Evolutionary conservation across 2,797 vertebrate genomes (phyloP).

Genomic region (Onychomys arenicola): DNA sequence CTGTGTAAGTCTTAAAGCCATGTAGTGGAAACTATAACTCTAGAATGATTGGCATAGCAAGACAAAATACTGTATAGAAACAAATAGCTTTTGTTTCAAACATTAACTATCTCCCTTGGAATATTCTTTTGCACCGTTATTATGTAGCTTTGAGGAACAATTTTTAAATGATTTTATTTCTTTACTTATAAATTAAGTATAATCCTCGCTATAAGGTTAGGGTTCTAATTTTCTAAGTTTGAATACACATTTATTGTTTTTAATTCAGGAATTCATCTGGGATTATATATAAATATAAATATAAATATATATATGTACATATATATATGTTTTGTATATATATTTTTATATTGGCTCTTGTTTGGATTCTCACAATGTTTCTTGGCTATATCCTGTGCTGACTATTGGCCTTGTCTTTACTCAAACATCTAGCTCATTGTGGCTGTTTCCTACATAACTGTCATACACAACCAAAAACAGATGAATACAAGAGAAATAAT

Average conservation of each 20-base stretch:
- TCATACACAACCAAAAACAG: background rate
- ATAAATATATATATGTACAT: too few species aligned
- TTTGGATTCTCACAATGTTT: background rate
- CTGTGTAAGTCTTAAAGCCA: background rate
- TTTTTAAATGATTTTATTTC: background rate
- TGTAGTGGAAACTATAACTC: background rate
- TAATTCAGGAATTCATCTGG: background rate
- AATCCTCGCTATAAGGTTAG: background rate
- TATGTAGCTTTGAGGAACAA: background rate
- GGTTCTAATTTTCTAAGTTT: background rate
- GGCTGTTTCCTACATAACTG: background rate
- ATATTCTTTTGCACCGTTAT: background rate
- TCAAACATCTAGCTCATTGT: background rate
- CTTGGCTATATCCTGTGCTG: background rate
- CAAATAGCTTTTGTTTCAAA: background rate
- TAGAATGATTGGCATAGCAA: background rate
- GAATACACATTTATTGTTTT: background rate
- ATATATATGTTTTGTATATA: too few species aligned
- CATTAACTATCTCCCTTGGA: background rate
- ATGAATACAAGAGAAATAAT: background rate
- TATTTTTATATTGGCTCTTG: background rate
- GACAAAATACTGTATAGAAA: background rate
- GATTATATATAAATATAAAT: too few species aligned
- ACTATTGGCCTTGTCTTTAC: background rate
- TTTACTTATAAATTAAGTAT: background rate